Evolutionary conservation across 2,888 invertebrate species (phyloP), one percentile per base, ranked within the genome.

Genomic region (Anthrax anthrax): DNA sequence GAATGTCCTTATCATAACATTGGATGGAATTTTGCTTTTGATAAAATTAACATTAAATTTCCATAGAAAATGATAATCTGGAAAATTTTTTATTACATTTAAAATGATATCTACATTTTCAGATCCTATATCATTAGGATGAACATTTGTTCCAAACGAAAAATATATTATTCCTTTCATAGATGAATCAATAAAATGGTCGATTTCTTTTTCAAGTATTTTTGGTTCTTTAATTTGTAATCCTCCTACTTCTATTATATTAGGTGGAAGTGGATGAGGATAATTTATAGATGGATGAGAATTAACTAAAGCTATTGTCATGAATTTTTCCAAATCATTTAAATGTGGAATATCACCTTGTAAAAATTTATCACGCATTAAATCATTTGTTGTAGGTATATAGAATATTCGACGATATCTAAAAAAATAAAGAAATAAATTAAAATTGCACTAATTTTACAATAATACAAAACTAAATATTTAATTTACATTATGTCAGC

Each of bases 1-100:
- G 9, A 27, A 27, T 8, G 5, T 27, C 9, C 23, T 27, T 2
- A 27, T 27, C 23, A 27, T 27, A 27, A 27, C 23, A 27, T 27
- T 27, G 8, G 23, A 27, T 27, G 23, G 2, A 27, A 27, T 27
- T 27, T 27, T 9, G 9, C 9, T 27, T 27, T 27, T 27, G 9
- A 27, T 27, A 8, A 9, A 27, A 8, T 27, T 27, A 2, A 18
- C 17, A 39, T 61, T 59, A 36, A 59, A 58, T 54, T 65, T 69
- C 67, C 65, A 69, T 4, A 70, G 42, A 18, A 70, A 65, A 13
- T 62, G 57, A 47, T 62, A 64, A 3, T 63, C 56, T 0, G 55
- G 52, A 18, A 65, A 51, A 10, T 58, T 46, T 6, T 48, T 37
- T 37, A 69, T 58, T 38, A 59, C 61, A 1, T 51, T 39, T 4